Evolutionary conservation across 1,140 invertebrate species (phyloP).

Genomic region (Metaphire vulgaris): DNA sequence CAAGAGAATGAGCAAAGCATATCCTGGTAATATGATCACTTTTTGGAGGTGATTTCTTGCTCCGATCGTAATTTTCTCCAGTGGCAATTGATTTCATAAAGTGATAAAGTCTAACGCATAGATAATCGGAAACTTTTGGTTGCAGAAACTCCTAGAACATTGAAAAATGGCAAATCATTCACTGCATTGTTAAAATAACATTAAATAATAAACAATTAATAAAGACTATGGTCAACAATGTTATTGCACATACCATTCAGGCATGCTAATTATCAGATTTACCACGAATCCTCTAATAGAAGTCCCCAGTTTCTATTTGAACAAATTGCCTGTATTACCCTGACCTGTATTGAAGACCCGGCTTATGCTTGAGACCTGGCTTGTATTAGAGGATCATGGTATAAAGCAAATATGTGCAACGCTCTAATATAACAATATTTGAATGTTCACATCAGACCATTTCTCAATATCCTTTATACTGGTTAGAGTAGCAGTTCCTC

Average conservation of each 20-base stretch:
- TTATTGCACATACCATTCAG: too few species aligned
- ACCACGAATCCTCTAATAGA: not conserved
- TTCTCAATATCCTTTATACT: too few species aligned
- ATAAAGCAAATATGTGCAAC: too few species aligned
- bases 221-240: not conserved
- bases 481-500: too few species aligned
- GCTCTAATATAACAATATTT: too few species aligned
- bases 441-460: too few species aligned
- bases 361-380: too few species aligned
- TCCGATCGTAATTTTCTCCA: not conserved
- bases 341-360: too few species aligned
- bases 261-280: not conserved
- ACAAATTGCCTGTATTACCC: too few species aligned
- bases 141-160: not conserved
- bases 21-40: not conserved
- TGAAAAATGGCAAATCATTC: too few species aligned
- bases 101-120: not conserved
- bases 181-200: too few species aligned
- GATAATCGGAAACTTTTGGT: not conserved
- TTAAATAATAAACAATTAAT: not conserved
- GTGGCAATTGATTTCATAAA: not conserved
- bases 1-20: not conserved
- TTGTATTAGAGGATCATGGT: too few species aligned
- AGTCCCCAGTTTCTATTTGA: not conserved
- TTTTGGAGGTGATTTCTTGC: not conserved